Base-by-base conservation (phyloP, 2,888 invertebrate species). In the Aphodius granarius region DNA sequence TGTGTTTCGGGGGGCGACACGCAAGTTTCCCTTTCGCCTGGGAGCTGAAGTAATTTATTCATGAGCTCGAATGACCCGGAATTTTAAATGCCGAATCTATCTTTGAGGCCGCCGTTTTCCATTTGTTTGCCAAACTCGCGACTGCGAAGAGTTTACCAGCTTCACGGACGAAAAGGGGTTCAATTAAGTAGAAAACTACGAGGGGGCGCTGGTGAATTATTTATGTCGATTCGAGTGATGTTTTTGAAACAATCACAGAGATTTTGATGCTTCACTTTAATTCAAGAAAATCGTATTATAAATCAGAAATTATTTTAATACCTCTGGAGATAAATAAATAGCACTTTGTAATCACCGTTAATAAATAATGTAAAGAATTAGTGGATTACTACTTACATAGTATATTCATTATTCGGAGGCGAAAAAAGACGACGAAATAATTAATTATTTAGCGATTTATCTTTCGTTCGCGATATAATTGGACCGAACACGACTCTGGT, bases 11-110 rank as follows among this genome's bases (percentile, higher is more conserved):
- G n/a, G n/a, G n/a, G 43, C 43, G 43, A 13, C 43, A 43, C 43
- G 43, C 43, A 43, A 43, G 43, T 43, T 43, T 43, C 43, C 43
- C 43, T 43, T 43, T 43, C 43, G 43, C 43, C n/a, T n/a, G 43
- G 13, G 43, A 43, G 43, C 43, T n/a, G 43, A 62, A 62, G 63
- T 73, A 73, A 73, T 68, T 73, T 43, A 73, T 73, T 66, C 43
- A 73, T 68, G 73, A 73, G 66, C 68, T 73, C 66, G 68, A 73
- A 73, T 43, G 73, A 73, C 73, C 73, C 73, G 16, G 73, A 73
- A 73, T 68, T 73, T 68, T 73, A 73, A 73, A 73, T 68, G 65
- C 66, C 18, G 43, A 43, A 43, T 43, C 43, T 43, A 43, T 43
- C 43, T 43, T 43, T 43, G 43, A 43, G 43, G 43, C 9, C 13